These are phyloP conservation scores for Acrossocheilus fasciatus DNA, from an alignment of 2,797 vertebrate genomes.

Conservation along the genomic window DNA sequence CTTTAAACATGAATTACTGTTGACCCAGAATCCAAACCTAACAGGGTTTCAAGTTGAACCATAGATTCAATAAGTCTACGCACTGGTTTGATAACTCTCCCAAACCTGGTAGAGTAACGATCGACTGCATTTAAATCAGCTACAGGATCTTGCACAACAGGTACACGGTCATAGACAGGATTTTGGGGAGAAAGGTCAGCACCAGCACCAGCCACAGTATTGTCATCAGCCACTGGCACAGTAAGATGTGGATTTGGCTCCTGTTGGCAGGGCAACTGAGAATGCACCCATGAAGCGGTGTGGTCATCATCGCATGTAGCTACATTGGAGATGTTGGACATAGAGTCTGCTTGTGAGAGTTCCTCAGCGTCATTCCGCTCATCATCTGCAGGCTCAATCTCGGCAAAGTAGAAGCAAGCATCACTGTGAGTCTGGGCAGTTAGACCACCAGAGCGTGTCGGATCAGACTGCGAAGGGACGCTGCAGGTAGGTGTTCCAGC, in stretches of 20 bases:
- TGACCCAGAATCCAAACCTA: too few species aligned
- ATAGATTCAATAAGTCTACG: too few species aligned
- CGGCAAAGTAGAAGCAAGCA: background rate
- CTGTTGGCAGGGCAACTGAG: background rate
- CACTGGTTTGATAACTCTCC: too few species aligned
- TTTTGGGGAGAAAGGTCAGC: background rate
- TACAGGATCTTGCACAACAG: background rate
- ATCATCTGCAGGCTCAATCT: background rate
- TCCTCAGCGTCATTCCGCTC: background rate
- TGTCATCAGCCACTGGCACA: background rate
- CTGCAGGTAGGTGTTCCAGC: background rate
- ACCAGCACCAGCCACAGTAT: background rate
- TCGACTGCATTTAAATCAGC: background rate
- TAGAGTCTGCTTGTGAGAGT: background rate
- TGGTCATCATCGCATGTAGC: too few species aligned
- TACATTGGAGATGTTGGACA: background rate
- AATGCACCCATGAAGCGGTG: background rate
- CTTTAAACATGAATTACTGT: too few species aligned
- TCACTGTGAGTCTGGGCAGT: background rate
- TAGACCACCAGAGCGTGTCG: background rate
- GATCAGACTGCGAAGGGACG: background rate
- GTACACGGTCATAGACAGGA: background rate
- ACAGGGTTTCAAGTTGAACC: too few species aligned
- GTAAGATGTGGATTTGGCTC: background rate
- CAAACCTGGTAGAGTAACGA: background rate